These are phyloP conservation scores for Maniola hyperantus DNA, from an alignment of 2,888 invertebrate genomes.

Conservation along the genomic window DNA sequence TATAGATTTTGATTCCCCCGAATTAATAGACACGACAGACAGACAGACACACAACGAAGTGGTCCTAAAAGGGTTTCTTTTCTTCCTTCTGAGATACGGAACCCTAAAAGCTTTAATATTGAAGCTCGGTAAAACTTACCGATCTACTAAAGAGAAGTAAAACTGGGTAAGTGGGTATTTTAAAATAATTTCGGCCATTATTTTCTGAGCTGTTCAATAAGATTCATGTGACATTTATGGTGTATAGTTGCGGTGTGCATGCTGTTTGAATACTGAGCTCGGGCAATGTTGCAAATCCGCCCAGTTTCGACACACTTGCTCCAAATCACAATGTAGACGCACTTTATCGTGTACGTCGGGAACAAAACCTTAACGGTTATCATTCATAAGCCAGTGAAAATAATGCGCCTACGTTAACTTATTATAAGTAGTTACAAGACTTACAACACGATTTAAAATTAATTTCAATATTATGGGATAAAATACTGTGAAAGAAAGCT, in stretches of 20 bases:
- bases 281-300: slow-evolving; percentile 30
- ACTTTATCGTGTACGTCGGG: slow-evolving; percentile 27
- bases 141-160: background rate
- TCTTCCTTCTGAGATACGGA: no score
- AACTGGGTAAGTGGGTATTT: background rate
- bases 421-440: background rate
- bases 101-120: background rate
- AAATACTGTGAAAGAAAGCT: no score
- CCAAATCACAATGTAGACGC: slow-evolving; percentile 33
- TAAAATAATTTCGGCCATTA: slow-evolving; percentile 21
- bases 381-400: background rate
- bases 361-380: slow-evolving; percentile 19
- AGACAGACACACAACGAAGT: no score
- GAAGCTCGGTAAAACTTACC: background rate
- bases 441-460: background rate
- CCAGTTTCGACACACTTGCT: slow-evolving; percentile 35
- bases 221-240: slow-evolving; percentile 30
- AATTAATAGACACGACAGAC: no score
- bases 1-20: no score
- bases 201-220: slow-evolving; percentile 22
- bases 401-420: background rate
- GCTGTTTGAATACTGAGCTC: slow-evolving; percentile 32
- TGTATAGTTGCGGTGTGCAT: slow-evolving; percentile 26
- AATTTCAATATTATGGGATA: background rate
- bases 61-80: no score